phyloP scores from a whole-genome alignment of 2,797 vertebrate species.

The Typhlichthys eigenmanni region DNA sequence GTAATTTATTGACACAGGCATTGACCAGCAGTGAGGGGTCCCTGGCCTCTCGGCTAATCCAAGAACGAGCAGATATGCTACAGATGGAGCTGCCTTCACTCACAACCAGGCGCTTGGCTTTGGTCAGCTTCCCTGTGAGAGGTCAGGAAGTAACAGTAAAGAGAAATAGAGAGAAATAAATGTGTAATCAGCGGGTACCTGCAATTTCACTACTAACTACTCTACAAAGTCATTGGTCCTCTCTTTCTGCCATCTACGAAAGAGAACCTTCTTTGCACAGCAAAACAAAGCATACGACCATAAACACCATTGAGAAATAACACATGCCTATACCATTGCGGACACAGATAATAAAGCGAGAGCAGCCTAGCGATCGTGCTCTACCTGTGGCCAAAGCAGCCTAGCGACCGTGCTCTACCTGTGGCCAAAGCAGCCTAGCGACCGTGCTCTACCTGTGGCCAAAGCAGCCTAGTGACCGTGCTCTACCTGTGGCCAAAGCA shows the following conservation, averaged over 20 bases:
- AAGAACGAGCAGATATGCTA: constrained; percentile 91
- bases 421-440: constrained; percentile 65
- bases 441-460: no score
- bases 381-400: no score
- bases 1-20: constrained; percentile 89
- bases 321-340: no score
- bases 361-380: no score
- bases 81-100: constrained; percentile 90
- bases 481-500: no score
- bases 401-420: constrained; percentile 64
- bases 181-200: no score
- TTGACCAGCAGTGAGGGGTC: constrained; percentile 93
- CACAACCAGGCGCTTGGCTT: constrained; percentile 90
- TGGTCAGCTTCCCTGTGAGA: constrained; percentile 88
- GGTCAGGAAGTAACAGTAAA: constrained; percentile 30
- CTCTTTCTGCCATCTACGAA: neutral
- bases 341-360: no score
- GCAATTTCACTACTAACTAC: no score
- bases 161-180: neutral
- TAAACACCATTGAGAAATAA: no score
- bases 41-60: constrained; percentile 92
- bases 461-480: no score
- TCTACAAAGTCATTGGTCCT: neutral
- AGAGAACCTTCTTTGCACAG: no score
- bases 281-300: no score